phyloP scores from a whole-genome alignment of 2,113 vertebrate genomes.

The Calonectris borealis region DNA sequence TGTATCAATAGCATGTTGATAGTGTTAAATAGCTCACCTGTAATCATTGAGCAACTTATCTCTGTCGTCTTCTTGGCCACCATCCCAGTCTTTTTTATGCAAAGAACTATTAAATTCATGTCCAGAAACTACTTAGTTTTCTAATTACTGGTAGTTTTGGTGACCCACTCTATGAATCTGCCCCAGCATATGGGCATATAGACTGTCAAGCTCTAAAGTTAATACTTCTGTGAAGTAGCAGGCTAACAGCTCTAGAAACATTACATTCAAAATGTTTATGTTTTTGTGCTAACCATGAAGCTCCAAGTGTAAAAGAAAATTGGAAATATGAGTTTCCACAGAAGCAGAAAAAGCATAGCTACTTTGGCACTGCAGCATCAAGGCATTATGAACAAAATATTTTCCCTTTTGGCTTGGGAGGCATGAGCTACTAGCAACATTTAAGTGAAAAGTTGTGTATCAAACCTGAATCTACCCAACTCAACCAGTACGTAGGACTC shows the following conservation, averaged over 20 bases:
- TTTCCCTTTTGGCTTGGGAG: background rate
- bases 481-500: background rate
- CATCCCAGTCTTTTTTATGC: background rate
- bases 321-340: background rate
- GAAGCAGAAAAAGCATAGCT: background rate
- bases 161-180: background rate
- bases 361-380: background rate
- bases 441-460: background rate
- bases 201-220: background rate
- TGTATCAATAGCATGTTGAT: background rate
- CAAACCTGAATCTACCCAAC: background rate
- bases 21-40: background rate
- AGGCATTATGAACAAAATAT: background rate
- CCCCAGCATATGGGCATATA: background rate
- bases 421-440: background rate
- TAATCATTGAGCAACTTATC: background rate
- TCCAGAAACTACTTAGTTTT: conserved; percentile 7
- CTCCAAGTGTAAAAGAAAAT: background rate
- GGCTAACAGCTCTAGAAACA: conserved; percentile 11
- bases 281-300: background rate
- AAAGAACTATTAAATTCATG: background rate
- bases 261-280: background rate
- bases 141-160: background rate
- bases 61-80: background rate
- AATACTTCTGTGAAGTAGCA: background rate